Percentiles rank a stretch among this genome's conserved stretches.
phyloP scores from a whole-genome alignment of 1,140 invertebrate species.

The Bombus huntii region DNA sequence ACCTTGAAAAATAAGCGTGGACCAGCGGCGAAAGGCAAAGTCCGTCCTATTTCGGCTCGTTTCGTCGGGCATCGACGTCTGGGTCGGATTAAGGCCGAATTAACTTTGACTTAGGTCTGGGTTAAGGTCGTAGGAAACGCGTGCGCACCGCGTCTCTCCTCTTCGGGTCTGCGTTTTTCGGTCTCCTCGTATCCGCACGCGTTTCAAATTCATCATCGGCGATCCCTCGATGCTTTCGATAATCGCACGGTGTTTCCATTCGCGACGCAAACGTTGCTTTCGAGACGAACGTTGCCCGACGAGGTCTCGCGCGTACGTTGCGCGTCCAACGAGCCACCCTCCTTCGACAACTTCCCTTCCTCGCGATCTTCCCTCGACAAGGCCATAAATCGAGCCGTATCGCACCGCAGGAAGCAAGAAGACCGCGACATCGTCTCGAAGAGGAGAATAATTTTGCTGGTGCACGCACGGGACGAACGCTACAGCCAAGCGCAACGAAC shows the following conservation, averaged over 20 bases:
- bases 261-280: too few species aligned
- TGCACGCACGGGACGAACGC: neutral
- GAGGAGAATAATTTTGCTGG: too few species aligned
- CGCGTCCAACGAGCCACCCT: too few species aligned
- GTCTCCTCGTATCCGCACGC: neutral
- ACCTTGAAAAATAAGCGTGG: too few species aligned
- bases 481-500: neutral
- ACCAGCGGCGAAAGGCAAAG: too few species aligned
- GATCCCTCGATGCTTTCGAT: too few species aligned
- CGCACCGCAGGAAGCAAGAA: neutral
- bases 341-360: too few species aligned
- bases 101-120: constrained; percentile 49
- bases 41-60: neutral
- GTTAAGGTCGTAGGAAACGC: constrained; percentile 38
- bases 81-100: constrained; percentile 34
- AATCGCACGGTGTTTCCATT: too few species aligned
- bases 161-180: neutral
- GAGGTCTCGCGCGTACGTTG: too few species aligned
- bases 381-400: neutral
- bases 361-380: too few species aligned
- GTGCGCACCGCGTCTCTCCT: neutral
- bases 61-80: constrained; percentile 14
- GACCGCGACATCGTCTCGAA: too few species aligned
- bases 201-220: neutral
- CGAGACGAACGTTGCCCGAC: too few species aligned